Conservation (phyloP, 2,797 vertebrate species). For the Lutjanus campechanus region DNA sequence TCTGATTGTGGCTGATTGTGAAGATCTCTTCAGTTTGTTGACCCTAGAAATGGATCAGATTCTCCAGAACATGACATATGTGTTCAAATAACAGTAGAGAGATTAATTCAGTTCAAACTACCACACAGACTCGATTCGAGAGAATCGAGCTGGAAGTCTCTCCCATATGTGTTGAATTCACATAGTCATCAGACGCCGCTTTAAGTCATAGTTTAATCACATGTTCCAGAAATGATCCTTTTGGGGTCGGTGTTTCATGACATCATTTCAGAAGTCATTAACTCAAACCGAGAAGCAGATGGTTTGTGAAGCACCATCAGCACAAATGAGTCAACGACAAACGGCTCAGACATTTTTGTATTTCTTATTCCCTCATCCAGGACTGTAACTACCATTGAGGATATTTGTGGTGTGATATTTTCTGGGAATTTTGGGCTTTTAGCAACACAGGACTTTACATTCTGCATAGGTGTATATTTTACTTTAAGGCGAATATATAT, state of each 20-base stretch:
- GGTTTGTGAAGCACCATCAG: constrained; percentile 18
- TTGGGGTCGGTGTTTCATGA: constrained; percentile 4
- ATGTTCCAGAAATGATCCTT: background rate
- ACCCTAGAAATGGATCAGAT: constrained; percentile 8
- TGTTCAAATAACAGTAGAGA: background rate
- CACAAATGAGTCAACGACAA: background rate
- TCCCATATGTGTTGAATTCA: background rate
- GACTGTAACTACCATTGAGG: background rate
- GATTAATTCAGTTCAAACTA: background rate
- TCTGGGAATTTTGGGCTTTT: background rate
- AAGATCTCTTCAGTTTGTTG: constrained; percentile 12
- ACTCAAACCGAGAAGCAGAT: constrained; percentile 17
- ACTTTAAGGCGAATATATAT: too few species aligned
- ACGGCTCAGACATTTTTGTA: background rate
- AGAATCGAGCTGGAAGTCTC: background rate
- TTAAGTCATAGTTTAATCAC: background rate
- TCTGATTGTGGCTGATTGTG: constrained; percentile 15
- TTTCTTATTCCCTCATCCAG: background rate
- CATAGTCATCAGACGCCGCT: background rate
- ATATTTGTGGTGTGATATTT: background rate
- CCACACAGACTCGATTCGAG: background rate
- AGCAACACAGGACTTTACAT: background rate
- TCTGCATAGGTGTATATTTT: background rate
- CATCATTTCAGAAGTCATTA: constrained; percentile 18
- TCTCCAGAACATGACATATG: background rate